phyloP scores from a whole-genome alignment of 2,888 invertebrate genomes.

The Drosophila ezoana region DNA sequence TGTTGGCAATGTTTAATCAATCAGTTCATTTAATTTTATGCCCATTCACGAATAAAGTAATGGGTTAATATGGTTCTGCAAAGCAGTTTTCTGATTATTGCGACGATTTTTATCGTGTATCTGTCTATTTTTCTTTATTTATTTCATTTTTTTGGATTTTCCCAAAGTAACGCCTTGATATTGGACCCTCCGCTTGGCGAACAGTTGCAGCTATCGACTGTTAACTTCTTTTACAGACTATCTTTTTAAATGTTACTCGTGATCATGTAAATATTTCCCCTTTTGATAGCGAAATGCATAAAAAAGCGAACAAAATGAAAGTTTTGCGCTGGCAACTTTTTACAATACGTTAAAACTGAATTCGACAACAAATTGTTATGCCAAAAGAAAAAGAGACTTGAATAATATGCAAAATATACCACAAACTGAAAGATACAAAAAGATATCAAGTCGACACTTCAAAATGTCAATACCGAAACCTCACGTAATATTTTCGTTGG shows the following conservation, averaged over 20 bases:
- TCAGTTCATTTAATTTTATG: background rate
- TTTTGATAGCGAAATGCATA: constrained; percentile 25
- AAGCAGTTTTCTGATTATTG: no score
- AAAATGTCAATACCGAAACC: constrained; percentile 27
- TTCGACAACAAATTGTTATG: constrained; percentile 31
- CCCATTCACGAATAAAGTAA: background rate
- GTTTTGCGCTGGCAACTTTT: constrained; percentile 24
- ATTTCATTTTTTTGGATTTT: no score
- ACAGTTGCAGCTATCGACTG: no score
- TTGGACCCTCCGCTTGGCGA: background rate
- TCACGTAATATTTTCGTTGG: constrained; percentile 44
- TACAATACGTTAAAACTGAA: constrained; percentile 14
- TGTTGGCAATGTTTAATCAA: background rate
- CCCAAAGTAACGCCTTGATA: no score
- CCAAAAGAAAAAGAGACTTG: constrained; percentile 20
- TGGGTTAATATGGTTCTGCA: no score
- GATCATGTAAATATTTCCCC: background rate
- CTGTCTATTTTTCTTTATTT: no score
- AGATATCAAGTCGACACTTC: background rate
- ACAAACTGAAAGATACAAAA: background rate
- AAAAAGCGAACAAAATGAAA: constrained; percentile 32
- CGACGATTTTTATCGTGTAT: no score
- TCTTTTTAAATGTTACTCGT: background rate
- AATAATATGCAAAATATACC: constrained; percentile 17
- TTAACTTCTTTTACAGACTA: background rate